Conservation (phyloP, 2,113 vertebrate species). For the Prochilodus magdalenae region DNA sequence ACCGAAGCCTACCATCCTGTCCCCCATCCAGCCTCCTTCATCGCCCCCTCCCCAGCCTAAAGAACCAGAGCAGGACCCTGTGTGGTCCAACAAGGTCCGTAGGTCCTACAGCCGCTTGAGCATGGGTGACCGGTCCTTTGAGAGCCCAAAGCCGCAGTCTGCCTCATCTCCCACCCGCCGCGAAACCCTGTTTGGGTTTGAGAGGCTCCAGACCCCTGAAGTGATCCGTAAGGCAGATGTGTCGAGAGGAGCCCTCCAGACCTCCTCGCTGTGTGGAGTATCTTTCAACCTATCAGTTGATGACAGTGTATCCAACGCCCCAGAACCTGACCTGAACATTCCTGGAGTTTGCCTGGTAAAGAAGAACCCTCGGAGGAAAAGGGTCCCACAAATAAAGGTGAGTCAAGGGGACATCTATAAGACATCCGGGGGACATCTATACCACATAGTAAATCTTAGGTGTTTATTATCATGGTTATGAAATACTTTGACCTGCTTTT, state of each 20-base stretch:
- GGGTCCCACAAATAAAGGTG: constrained; percentile 76
- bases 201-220: constrained; percentile 73
- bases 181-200: constrained; percentile 82
- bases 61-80: constrained; percentile 50
- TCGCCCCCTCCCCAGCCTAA: constrained; percentile 42
- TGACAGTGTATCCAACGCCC: constrained; percentile 21
- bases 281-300: constrained; percentile 63
- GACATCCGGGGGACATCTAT: neutral
- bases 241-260: constrained; percentile 35
- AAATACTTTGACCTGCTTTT: too few relatives aligned
- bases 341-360: constrained; percentile 80
- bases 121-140: constrained; percentile 63
- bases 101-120: constrained; percentile 86
- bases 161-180: constrained; percentile 48
- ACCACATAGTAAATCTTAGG: too few relatives aligned
- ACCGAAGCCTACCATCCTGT: constrained; percentile 60
- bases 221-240: constrained; percentile 57
- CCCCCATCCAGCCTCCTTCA: constrained; percentile 66
- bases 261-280: constrained; percentile 39
- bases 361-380: constrained; percentile 76
- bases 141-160: constrained; percentile 43
- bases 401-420: constrained; percentile 15
- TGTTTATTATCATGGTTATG: neutral
- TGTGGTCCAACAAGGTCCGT: constrained; percentile 84
- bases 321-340: constrained; percentile 75